These are phyloP conservation scores for Ectemnius lituratus DNA, from an alignment of 2,888 invertebrate genomes.

Conservation along the genomic window DNA sequence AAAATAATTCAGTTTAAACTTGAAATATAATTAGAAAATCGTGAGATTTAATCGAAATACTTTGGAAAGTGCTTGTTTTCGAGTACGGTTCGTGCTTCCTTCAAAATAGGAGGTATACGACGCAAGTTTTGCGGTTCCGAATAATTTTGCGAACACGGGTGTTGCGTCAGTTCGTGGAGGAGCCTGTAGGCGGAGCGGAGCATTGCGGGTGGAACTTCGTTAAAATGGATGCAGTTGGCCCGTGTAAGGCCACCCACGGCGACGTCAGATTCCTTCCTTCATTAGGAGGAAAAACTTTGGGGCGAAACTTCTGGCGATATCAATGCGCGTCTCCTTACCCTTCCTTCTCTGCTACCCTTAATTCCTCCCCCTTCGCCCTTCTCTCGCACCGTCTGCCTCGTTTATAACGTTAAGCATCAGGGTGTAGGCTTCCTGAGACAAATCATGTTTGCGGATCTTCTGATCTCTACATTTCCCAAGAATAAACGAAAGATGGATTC, in stretches of 20 bases:
- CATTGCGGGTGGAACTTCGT: slow-evolving; percentile 6
- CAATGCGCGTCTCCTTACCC: slow-evolving; percentile 32
- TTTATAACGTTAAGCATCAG: slow-evolving; percentile 42
- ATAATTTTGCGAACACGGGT: too few relatives aligned
- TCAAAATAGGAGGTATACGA: too few relatives aligned
- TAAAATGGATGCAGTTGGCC: slow-evolving; percentile 13
- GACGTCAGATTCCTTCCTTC: slow-evolving; percentile 35
- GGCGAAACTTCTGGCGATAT: slow-evolving; percentile 30
- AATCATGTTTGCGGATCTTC: slow-evolving; percentile 53
- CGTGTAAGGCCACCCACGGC: slow-evolving; percentile 6
- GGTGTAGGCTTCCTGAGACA: slow-evolving; percentile 48
- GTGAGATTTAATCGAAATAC: too few relatives aligned
- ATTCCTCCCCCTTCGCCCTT: not conserved
- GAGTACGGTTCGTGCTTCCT: too few relatives aligned
- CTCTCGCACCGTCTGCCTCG: slow-evolving; percentile 10
- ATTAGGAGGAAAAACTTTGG: slow-evolving; percentile 39
- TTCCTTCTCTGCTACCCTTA: slow-evolving; percentile 5
- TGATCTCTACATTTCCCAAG: not conserved
- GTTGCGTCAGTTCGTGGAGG: too few relatives aligned
- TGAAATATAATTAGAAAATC: too few relatives aligned
- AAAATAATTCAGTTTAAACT: too few relatives aligned
- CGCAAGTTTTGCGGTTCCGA: too few relatives aligned
- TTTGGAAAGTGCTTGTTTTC: too few relatives aligned
- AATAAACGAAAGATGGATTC: too few relatives aligned
- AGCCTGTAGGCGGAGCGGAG: too few relatives aligned